These are phyloP conservation scores for Scyliorhinus canicula DNA, from an alignment of 2,797 vertebrate species.

Conservation along the genomic window DNA sequence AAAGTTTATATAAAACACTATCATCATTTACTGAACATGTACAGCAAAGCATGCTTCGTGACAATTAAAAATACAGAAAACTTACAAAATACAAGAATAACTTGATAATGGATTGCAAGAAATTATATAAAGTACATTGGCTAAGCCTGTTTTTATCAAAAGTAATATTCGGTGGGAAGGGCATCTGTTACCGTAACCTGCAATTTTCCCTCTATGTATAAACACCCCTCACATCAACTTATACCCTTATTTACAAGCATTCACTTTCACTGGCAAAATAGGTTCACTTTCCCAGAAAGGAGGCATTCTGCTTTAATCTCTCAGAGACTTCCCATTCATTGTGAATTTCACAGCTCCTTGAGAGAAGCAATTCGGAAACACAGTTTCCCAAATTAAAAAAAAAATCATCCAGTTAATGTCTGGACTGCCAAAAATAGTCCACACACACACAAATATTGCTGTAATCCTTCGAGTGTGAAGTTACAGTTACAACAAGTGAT, in stretches of 20 bases:
- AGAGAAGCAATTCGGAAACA: neutral
- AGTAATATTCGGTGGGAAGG: neutral
- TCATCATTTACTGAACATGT: constrained; percentile 7
- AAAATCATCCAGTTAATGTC: neutral
- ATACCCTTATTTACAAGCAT: constrained; percentile 19
- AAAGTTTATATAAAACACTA: neutral
- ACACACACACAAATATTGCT: neutral
- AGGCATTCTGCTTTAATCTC: constrained; percentile 10
- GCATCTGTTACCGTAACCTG: neutral
- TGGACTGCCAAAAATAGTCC: neutral
- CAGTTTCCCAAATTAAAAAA: neutral
- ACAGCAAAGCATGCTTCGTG: neutral
- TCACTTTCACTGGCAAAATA: neutral
- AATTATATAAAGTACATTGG: neutral
- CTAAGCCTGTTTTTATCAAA: neutral
- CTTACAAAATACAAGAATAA: neutral
- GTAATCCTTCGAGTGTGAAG: neutral
- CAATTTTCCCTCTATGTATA: neutral
- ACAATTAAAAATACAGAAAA: neutral
- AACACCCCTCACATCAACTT: neutral
- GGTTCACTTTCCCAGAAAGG: neutral
- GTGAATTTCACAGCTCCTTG: neutral
- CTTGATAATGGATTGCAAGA: neutral
- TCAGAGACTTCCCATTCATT: neutral
- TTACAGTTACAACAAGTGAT: neutral